Base-by-base conservation (phyloP, 2,888 invertebrate species). In the Morpho helenor region DNA sequence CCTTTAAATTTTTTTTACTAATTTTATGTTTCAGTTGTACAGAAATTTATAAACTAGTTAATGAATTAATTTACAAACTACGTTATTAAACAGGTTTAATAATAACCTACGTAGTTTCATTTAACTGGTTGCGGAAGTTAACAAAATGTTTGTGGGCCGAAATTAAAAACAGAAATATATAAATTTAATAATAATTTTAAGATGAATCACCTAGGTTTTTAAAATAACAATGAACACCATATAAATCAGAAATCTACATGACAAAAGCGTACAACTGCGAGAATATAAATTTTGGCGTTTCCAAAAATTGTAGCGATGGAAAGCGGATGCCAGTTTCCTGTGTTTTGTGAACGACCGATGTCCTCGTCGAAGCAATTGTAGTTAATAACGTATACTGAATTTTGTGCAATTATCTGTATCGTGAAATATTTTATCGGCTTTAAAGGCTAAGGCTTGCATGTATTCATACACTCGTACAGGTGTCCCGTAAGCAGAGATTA, bases 241-340 rank as follows among this genome's bases (percentile, higher is more conserved):
- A 58, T 56, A 55, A 61, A 63, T 60, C 53, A 60, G 59, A 58
- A 79, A 89, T 90, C 80, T 82, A 74, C 87, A 89, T 88, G 69
- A 88, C 85, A 89, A 90, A 80, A 76, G 73, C 63, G 61, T 60
- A 73, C 82, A 81, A 80, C 79, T 75, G 75, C 73, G 75, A 74
- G 43, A 43, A 82, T 83, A 82, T 81, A 84, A 87, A 84, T 83
- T 85, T 89, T 82, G 84, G 84, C 81, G 84, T 82, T 88, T 84
- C 86, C 86, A 88, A 88, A 77, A 86, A 77, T 72, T 79, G 81
- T 82, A 79, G 72, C 80, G 79, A 80, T 82, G 81, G 78, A 82
- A 83, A 85, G 78, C 89, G 89, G 89, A 89, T 75, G 80, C 69
- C 46, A 16, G 64, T 76, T 69, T 90, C 89, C 89, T 84, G 81